phyloP scores from a whole-genome alignment of 2,113 vertebrate genomes.

The Anarhynchus alexandrinus region DNA sequence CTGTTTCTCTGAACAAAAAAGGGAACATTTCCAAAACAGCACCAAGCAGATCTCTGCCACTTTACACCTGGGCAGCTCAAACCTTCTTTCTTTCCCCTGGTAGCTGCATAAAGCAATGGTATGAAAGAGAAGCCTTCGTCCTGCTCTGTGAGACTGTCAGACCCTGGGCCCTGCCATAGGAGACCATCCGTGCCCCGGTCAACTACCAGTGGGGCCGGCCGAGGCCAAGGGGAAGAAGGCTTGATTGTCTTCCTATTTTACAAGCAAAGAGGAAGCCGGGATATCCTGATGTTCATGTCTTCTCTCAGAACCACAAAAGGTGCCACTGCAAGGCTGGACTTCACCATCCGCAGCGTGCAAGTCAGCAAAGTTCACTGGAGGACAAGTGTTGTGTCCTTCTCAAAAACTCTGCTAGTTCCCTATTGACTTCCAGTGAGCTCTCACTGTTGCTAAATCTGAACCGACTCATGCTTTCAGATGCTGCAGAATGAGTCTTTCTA shows the following conservation, averaged over 20 bases:
- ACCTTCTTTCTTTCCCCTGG: not conserved
- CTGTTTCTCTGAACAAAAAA: not conserved
- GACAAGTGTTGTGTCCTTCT: not conserved
- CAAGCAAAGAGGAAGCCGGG: not conserved
- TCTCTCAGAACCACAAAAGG: not conserved
- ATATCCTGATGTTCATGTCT: not conserved
- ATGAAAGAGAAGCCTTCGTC: not conserved
- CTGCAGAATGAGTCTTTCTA: not conserved
- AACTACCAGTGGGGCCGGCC: accelerated
- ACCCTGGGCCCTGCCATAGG: not conserved
- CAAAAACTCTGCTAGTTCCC: not conserved
- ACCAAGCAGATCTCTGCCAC: not conserved
- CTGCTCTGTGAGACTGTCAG: not conserved
- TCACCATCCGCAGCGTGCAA: not conserved
- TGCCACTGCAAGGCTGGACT: not conserved
- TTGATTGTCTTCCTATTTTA: not conserved
- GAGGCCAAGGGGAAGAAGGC: not conserved
- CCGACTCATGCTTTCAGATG: not conserved
- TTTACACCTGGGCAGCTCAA: not conserved
- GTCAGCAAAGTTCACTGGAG: not conserved
- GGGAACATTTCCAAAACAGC: not conserved
- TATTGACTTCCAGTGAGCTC: not conserved
- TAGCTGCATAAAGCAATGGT: not conserved
- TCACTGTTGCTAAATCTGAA: not conserved
- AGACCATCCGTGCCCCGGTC: not conserved